Conservation (phyloP, 2,113 vertebrate species). For the Octodon degus region DNA sequence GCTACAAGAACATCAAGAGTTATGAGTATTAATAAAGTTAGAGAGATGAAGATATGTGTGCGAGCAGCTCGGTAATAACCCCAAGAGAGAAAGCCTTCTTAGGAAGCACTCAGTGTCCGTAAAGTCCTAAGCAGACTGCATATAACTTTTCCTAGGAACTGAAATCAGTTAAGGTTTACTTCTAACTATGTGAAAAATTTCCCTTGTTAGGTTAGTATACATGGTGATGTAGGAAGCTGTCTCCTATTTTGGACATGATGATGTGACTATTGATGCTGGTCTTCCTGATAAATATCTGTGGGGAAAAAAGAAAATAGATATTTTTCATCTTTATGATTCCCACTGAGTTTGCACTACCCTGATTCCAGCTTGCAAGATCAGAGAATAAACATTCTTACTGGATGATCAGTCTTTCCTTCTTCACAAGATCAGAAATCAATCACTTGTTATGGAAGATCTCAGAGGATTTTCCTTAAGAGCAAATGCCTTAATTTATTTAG, state of each 20-base stretch:
- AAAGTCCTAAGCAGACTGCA: not conserved
- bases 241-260: not conserved
- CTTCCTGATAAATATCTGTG: not conserved
- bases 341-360: not conserved
- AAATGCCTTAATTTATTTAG: not conserved
- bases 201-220: not conserved
- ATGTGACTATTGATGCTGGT: not conserved
- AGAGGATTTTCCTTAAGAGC: not conserved
- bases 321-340: not conserved
- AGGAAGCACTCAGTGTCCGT: not conserved
- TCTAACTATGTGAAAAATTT: not conserved
- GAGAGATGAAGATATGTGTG: fast-evolving
- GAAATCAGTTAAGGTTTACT: not conserved
- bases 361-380: not conserved
- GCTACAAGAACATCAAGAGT: not conserved
- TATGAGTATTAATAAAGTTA: not conserved
- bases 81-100: not conserved
- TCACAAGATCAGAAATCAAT: not conserved
- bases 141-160: not conserved
- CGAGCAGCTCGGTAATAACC: not conserved
- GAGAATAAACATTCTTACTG: not conserved
- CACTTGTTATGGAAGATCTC: not conserved
- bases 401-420: not conserved
- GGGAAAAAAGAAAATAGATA: not conserved
- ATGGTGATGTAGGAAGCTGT: no score